Evolutionary conservation across 1,140 invertebrate species (phyloP).

Genomic region (Zaprionus camerounensis): DNA sequence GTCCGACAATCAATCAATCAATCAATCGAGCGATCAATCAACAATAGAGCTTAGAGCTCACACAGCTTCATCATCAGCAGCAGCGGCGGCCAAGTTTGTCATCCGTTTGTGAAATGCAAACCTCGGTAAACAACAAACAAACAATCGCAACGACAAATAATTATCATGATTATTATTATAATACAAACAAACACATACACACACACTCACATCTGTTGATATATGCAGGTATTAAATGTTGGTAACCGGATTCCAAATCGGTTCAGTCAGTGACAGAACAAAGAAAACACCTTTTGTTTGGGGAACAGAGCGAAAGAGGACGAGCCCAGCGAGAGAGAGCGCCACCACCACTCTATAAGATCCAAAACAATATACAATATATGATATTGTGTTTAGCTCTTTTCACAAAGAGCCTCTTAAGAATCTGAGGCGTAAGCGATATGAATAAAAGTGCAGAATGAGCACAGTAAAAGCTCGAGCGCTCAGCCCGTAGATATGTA

Average conservation of each 20-base stretch:
- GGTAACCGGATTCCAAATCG: constrained; percentile 49
- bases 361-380: constrained; percentile 76
- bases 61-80: constrained; percentile 22
- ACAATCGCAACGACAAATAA: constrained; percentile 26
- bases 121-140: constrained; percentile 31
- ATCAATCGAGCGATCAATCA: constrained; percentile 42
- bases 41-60: neutral
- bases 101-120: constrained; percentile 41
- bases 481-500: constrained; percentile 7
- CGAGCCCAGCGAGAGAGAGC: neutral
- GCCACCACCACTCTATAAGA: neutral
- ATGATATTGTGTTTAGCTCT: constrained; percentile 66
- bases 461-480: constrained; percentile 24
- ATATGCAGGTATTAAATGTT: constrained; percentile 44
- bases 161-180: constrained; percentile 44
- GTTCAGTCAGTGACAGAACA: constrained; percentile 32
- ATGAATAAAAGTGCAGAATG: constrained; percentile 40
- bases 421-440: constrained; percentile 35
- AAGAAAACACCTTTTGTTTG: constrained; percentile 40
- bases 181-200: constrained; percentile 1
- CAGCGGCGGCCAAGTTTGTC: constrained; percentile 15
- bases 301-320: neutral
- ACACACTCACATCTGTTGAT: neutral
- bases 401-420: constrained; percentile 14
- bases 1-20: constrained; percentile 46